Evolutionary conservation across 1,140 invertebrate genomes (phyloP), one percentile per base, ranked within the genome.

Genomic region (Rhyzopertha dominica): DNA sequence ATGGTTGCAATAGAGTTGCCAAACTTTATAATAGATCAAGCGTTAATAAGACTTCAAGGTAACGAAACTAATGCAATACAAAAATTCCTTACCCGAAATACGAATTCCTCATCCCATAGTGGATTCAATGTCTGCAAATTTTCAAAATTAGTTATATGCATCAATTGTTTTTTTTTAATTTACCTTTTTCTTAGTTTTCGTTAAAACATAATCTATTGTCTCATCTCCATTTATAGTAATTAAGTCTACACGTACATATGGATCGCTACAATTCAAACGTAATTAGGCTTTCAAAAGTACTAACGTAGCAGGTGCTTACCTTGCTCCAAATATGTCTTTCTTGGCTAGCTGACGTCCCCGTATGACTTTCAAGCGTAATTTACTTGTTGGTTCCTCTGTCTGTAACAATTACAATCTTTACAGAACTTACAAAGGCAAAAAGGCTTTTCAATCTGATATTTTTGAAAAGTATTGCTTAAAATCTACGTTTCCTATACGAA

Each of bases 241-340:
- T 49, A 98, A 75, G 66, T 95, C 90, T 64, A 98, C 84, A 58
- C 87, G 79, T 8, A 96, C 93, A 77, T 98, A 98, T 22, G 94
- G 95, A 77, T 98, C 95, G 79, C 92, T 92, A 68, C 12, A 78
- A 76, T 59, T 41, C 35, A 49, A 56, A 52, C 13, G 24, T 31
- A 18, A 25, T 40, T 40, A 4, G 42, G 17, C 4, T 26, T 36
- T 36, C 16, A 31, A 20, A 8, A 30, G 1, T 14, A 26, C 2
- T 45, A 5, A 25, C 32, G 38, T 44, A 43, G 13, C 30, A 12
- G 41, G 14, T 32, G 65, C 68, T 73, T 72, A 91, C 89, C 87
- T 94, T 55, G 93, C 93, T 61, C 95, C 95, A 79, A 98, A 98
- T 59, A 98, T 96, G 68, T 98, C 95, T 71, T 97, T 98, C 67